phyloP scores from a whole-genome alignment of 92 coral and sea anemone species.

The Meandrina meandrites region DNA sequence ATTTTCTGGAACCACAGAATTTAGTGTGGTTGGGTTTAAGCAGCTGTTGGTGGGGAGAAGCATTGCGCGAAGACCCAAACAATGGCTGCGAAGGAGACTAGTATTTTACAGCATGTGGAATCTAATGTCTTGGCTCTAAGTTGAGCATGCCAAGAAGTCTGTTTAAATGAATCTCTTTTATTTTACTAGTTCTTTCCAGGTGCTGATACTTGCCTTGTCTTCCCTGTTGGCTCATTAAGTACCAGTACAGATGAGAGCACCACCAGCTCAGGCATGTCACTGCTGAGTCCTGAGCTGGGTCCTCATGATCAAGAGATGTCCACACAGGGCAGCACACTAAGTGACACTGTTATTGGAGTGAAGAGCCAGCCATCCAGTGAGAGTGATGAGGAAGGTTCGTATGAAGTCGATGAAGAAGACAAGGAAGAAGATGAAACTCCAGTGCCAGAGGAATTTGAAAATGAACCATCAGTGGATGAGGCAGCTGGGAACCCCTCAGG shows the following conservation, averaged over 20 bases:
- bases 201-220: constrained; percentile 71
- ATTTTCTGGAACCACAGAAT: no score
- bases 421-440: constrained; percentile 50
- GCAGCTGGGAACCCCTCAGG: background rate
- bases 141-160: no score
- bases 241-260: constrained; percentile 23
- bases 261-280: constrained; percentile 6
- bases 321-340: constrained; percentile 51
- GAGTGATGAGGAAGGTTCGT: constrained; percentile 51
- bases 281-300: constrained; percentile 4
- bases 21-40: no score
- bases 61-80: no score
- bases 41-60: no score
- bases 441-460: constrained; percentile 7
- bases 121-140: no score
- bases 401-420: constrained; percentile 56
- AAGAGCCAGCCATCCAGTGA: constrained; percentile 35
- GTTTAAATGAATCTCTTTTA: background rate
- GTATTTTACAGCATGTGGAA: no score
- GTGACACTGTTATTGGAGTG: constrained; percentile 63
- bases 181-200: constrained; percentile 68
- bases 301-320: constrained; percentile 1
- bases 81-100: no score
- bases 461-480: background rate
- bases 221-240: constrained; percentile 59